A percentile compares a stretch with the other conserved stretches of the same genome.
These are phyloP conservation scores for Castor canadensis DNA, from an alignment of 2,113 vertebrate genomes.

Conservation along the genomic window DNA sequence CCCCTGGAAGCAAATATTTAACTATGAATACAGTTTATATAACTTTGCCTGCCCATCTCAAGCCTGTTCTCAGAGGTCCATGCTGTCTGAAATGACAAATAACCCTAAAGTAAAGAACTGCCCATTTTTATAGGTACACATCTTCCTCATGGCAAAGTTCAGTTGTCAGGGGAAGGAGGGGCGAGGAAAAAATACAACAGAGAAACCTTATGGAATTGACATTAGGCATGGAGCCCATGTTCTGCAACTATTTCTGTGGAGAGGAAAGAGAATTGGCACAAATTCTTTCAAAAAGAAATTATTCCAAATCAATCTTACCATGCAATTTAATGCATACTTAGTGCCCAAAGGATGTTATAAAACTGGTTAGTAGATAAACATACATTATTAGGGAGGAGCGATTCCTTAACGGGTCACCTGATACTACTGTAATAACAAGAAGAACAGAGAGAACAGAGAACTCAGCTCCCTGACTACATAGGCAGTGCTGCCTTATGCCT, in stretches of 20 bases:
- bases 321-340: background rate
- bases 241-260: conserved; percentile 50
- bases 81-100: conserved; percentile 66
- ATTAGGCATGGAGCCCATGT: conserved; percentile 69
- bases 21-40: conserved; percentile 82
- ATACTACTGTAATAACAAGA: conserved; percentile 47
- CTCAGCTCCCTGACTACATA: background rate
- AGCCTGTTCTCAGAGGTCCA: conserved; percentile 40
- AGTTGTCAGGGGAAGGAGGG: background rate
- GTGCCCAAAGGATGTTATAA: conserved; percentile 71
- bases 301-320: conserved; percentile 72
- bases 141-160: conserved; percentile 41
- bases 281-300: conserved; percentile 73
- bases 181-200: background rate
- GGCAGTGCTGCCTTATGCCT: background rate
- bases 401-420: conserved; percentile 66
- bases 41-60: conserved; percentile 35
- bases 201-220: conserved; percentile 65
- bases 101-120: conserved; percentile 53
- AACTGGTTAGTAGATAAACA: conserved; percentile 66
- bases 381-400: conserved; percentile 66
- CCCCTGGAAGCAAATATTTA: conserved; percentile 84
- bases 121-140: background rate
- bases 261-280: conserved; percentile 70
- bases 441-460: conserved; percentile 28